Conservation (phyloP, 2,888 invertebrate genomes). For the Dyspetes luteomarginatus region DNA sequence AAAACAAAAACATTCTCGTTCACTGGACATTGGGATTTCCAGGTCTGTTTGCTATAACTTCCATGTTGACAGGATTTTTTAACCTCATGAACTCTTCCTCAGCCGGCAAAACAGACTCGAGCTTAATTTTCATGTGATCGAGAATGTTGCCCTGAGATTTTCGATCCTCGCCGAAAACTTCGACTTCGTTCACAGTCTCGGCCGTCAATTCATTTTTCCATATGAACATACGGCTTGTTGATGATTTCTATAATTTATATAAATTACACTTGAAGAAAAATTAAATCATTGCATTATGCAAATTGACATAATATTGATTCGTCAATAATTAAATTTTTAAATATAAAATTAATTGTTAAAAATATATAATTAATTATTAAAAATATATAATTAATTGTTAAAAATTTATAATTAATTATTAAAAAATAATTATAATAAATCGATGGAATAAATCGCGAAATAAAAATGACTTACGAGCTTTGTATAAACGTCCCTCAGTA, state of each 20-base stretch:
- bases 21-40: constrained; percentile 34
- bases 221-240: constrained; percentile 67
- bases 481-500: constrained; percentile 66
- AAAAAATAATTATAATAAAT: background rate
- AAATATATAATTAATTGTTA: too few relatives aligned
- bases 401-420: background rate
- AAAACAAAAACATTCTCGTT: constrained; percentile 35
- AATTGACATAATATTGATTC: too few relatives aligned
- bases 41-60: constrained; percentile 48
- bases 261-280: background rate
- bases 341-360: too few relatives aligned
- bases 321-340: too few relatives aligned
- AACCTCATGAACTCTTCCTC: constrained; percentile 60
- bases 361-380: too few relatives aligned
- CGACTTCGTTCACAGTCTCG: constrained; percentile 71
- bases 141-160: constrained; percentile 67
- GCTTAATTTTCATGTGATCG: constrained; percentile 68
- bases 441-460: background rate
- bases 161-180: constrained; percentile 66
- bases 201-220: constrained; percentile 65
- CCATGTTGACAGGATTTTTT: constrained; percentile 58
- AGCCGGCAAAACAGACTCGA: constrained; percentile 69
- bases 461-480: constrained; percentile 68
- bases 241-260: constrained; percentile 68
- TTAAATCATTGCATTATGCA: too few relatives aligned